A percentile compares a stretch with the other conserved stretches of the same genome.
phyloP scores from a whole-genome alignment of 2,797 vertebrate species.

The Platalea minor region DNA sequence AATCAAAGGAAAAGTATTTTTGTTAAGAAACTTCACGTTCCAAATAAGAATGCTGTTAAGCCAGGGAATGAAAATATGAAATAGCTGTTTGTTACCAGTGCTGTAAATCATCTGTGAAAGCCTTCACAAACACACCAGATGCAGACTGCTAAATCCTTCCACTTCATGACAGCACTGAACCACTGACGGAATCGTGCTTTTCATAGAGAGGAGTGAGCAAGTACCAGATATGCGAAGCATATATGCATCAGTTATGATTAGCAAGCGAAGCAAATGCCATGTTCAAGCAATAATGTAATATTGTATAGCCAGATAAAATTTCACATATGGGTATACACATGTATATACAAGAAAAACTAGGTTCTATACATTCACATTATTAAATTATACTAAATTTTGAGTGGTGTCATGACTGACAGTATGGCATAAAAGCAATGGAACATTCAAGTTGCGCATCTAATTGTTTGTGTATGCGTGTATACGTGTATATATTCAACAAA shows the following conservation, averaged over 20 bases:
- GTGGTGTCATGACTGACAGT: neutral
- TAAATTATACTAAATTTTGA: neutral
- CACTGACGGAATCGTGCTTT: neutral
- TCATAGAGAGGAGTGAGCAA: neutral
- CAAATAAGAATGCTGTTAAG: constrained; percentile 12
- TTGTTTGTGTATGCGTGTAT: neutral
- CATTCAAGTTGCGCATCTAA: neutral
- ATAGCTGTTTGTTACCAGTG: constrained; percentile 27
- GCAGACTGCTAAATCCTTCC: constrained; percentile 40
- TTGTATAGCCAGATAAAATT: neutral
- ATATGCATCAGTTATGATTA: neutral
- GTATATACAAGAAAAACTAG: neutral
- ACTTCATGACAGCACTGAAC: constrained; percentile 3
- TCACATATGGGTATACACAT: neutral
- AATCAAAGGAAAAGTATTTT: constrained; percentile 46
- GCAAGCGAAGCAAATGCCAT: neutral
- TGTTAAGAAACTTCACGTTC: constrained; percentile 29
- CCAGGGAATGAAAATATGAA: constrained; percentile 22
- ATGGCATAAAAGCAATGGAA: neutral
- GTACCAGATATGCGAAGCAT: neutral
- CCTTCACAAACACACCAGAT: constrained; percentile 28
- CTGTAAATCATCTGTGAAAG: constrained; percentile 37
- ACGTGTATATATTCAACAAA: neutral
- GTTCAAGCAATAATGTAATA: neutral
- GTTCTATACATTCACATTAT: neutral